Evolutionary conservation across 2,113 vertebrate genomes (phyloP).

Genomic region (Xiphias gladius): DNA sequence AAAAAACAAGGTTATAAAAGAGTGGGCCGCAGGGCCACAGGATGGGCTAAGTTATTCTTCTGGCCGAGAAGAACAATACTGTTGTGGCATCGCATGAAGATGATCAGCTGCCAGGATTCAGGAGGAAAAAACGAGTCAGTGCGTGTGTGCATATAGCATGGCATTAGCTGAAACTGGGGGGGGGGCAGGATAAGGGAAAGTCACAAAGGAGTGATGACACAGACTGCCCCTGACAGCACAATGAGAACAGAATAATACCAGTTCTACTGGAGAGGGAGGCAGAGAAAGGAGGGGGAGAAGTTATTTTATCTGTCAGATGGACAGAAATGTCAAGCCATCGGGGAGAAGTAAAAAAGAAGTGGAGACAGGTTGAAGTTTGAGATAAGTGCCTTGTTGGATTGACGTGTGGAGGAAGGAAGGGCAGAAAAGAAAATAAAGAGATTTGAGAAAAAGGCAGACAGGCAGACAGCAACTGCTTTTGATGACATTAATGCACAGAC

Average conservation of each 20-base stretch:
- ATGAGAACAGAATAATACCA: slow-evolving; percentile 57
- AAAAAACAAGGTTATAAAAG: slow-evolving; percentile 73
- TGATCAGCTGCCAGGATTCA: slow-evolving; percentile 27
- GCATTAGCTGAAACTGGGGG: slow-evolving; percentile 19
- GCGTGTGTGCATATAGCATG: not conserved
- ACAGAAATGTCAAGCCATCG: slow-evolving; percentile 58
- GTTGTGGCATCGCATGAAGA: slow-evolving; percentile 16
- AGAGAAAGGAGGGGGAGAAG: slow-evolving; percentile 17
- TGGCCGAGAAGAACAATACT: slow-evolving; percentile 64
- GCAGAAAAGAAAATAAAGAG: not conserved
- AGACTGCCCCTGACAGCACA: slow-evolving; percentile 47
- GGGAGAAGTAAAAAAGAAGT: slow-evolving; percentile 33
- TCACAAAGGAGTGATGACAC: slow-evolving; percentile 54
- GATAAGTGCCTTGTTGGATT: slow-evolving; percentile 54
- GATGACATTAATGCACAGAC: slow-evolving; percentile 7
- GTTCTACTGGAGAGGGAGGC: slow-evolving; percentile 4
- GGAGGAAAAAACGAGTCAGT: not conserved
- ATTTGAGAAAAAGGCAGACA: slow-evolving; percentile 4
- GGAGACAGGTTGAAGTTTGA: slow-evolving; percentile 50
- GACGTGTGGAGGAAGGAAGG: not conserved
- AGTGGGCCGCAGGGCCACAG: slow-evolving; percentile 36
- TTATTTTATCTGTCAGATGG: slow-evolving; percentile 57
- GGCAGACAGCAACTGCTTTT: slow-evolving; percentile 5
- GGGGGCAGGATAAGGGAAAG: slow-evolving; percentile 18
- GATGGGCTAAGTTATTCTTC: slow-evolving; percentile 67